Percentiles rank a stretch among this genome's conserved stretches.
These are phyloP conservation scores for Paedocypris micromegethes DNA, from an alignment of 2,797 vertebrate species.

Conservation along the genomic window DNA sequence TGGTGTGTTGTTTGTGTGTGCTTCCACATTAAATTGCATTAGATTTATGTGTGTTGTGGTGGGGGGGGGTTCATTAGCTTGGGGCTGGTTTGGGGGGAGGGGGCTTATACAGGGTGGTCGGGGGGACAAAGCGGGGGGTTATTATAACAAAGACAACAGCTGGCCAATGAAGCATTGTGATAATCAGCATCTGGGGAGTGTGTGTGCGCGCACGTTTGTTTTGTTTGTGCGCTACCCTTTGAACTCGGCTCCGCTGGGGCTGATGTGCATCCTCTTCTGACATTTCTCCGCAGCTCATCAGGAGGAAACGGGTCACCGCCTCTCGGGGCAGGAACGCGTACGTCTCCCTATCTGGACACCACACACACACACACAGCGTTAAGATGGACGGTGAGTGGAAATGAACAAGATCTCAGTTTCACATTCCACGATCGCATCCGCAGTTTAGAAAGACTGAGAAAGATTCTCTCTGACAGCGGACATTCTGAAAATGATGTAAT, in stretches of 20 bases:
- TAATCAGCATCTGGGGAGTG: not conserved
- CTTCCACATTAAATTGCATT: no score
- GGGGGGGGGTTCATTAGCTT: conserved; percentile 27
- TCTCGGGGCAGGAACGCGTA: conserved; percentile 94
- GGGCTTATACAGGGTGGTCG: conserved; percentile 14
- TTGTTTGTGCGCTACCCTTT: conserved; percentile 76
- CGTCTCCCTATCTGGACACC: conserved; percentile 86
- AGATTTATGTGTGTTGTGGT: conserved; percentile 4
- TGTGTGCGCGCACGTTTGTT: conserved; percentile 1
- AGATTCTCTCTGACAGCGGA: no score
- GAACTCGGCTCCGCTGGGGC: conserved; percentile 90
- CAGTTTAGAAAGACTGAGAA: no score
- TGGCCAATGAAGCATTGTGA: conserved; percentile 19
- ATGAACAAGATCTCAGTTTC: no score
- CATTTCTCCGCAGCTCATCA: conserved; percentile 97
- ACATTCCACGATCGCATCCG: no score
- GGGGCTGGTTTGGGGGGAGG: conserved; percentile 10
- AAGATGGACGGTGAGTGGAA: no score
- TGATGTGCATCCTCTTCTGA: conserved; percentile 98
- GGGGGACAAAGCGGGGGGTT: conserved; percentile 9
- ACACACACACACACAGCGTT: not conserved
- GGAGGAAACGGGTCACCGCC: conserved; percentile 93
- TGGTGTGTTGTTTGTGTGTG: conserved; percentile 2
- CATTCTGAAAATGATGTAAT: no score
- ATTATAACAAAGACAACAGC: conserved; percentile 36